phyloP scores from a whole-genome alignment of 2,888 invertebrate species.

The Caenorhabditis zanzibari region DNA sequence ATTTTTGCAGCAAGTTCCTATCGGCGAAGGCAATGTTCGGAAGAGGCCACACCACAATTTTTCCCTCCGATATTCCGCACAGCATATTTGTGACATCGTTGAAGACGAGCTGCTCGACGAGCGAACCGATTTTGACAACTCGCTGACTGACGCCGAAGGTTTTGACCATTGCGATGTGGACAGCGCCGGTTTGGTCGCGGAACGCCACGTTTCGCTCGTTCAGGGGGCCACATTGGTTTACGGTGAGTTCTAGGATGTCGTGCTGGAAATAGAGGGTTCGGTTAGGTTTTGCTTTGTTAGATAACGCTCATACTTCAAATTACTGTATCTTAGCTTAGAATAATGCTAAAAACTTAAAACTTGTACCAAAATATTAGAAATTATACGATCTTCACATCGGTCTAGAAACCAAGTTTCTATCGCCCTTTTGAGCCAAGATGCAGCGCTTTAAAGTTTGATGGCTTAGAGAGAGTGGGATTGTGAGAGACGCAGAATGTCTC shows the following conservation, averaged over 20 bases:
- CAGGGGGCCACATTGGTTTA: conserved; percentile 90
- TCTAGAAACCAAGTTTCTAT: too few relatives aligned
- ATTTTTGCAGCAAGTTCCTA: conserved; percentile 88
- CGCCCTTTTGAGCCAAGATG: too few relatives aligned
- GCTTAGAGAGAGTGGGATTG: too few relatives aligned
- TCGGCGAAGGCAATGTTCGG: conserved; percentile 89
- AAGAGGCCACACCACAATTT: conserved; percentile 90
- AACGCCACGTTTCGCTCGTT: conserved; percentile 91
- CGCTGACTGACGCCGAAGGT: conserved; percentile 87
- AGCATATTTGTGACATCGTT: conserved; percentile 88
- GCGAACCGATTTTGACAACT: conserved; percentile 89
- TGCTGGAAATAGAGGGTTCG: conserved; percentile 85
- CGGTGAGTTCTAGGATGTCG: conserved; percentile 90
- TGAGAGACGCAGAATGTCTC: too few relatives aligned
- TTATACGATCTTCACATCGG: too few relatives aligned
- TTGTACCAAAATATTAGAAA: too few relatives aligned
- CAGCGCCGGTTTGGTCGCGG: conserved; percentile 86
- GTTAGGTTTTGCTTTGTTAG: too few relatives aligned
- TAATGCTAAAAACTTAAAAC: too few relatives aligned
- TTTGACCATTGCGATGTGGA: conserved; percentile 87
- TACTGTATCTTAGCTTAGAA: too few relatives aligned
- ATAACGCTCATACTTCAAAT: too few relatives aligned
- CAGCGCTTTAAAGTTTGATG: too few relatives aligned
- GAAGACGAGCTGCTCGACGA: conserved; percentile 88
- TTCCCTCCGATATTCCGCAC: conserved; percentile 87